Conservation (phyloP, 2,888 invertebrate species). For the Parascotia fuliginaria region DNA sequence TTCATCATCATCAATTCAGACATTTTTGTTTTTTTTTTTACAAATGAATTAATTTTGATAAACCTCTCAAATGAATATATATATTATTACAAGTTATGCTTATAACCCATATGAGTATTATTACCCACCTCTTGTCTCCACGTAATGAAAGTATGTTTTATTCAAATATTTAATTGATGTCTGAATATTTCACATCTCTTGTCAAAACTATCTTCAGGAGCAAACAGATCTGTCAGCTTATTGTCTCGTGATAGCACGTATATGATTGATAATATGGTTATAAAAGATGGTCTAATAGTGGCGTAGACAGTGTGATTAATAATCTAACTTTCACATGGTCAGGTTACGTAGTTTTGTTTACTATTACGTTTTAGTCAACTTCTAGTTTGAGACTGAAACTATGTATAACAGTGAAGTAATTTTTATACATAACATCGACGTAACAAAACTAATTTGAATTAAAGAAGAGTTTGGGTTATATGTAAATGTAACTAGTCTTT, state of each 20-base stretch:
- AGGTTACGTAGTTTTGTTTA: neutral
- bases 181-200: conserved; percentile 27
- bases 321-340: neutral
- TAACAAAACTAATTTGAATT: too few relatives aligned
- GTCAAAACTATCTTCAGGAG: conserved; percentile 32
- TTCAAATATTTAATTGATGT: conserved; percentile 22
- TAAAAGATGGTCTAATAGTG: conserved; percentile 15
- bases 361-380: neutral
- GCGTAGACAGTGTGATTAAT: conserved; percentile 4
- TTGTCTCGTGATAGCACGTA: conserved; percentile 26
- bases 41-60: too few relatives aligned
- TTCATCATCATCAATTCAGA: too few relatives aligned
- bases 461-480: too few relatives aligned
- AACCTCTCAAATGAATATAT: too few relatives aligned
- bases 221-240: conserved; percentile 32
- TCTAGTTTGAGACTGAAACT: too few relatives aligned
- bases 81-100: too few relatives aligned
- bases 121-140: neutral
- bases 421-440: neutral
- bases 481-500: too few relatives aligned
- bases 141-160: neutral
- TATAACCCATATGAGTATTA: neutral
- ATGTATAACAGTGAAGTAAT: neutral
- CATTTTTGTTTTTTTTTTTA: too few relatives aligned
- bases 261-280: conserved; percentile 21